phyloP scores from a whole-genome alignment of 2,888 invertebrate genomes.

The Catocala nupta region DNA sequence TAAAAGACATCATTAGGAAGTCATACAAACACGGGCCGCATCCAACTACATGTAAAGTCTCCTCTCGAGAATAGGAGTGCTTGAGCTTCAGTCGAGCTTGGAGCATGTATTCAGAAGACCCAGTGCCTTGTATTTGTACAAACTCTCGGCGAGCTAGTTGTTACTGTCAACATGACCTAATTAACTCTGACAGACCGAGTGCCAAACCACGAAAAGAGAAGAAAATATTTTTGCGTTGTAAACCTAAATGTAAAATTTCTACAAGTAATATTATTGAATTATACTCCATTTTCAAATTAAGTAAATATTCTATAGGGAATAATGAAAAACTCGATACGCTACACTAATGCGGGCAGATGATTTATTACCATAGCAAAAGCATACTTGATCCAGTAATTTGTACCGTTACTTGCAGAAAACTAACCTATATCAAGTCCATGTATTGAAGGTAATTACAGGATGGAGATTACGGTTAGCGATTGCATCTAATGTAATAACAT shows the following conservation, averaged over 20 bases:
- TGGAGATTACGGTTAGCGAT: conserved; percentile 30
- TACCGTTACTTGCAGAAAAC: conserved; percentile 56
- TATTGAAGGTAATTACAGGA: conserved; percentile 47
- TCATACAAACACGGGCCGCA: conserved; percentile 28
- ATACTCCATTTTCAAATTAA: background rate
- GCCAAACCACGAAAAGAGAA: conserved; percentile 13
- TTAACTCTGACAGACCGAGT: conserved; percentile 45
- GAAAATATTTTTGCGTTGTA: conserved; percentile 11
- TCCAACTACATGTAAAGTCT: conserved; percentile 33
- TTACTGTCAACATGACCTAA: conserved; percentile 59
- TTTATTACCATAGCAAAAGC: conserved; percentile 46
- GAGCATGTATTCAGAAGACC: conserved; percentile 58
- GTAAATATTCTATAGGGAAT: background rate
- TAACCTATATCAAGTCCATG: conserved; percentile 44
- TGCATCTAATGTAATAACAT: conserved; percentile 34
- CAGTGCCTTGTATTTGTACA: conserved; percentile 36
- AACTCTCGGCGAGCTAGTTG: conserved; percentile 47
- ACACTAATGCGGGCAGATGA: conserved; percentile 40
- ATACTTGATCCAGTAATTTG: conserved; percentile 49
- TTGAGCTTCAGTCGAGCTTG: conserved; percentile 44
- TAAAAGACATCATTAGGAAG: conserved; percentile 54
- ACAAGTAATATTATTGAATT: background rate
- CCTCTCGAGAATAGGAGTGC: conserved; percentile 40
- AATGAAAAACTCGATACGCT: conserved; percentile 27
- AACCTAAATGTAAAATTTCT: background rate